These are phyloP conservation scores for Prietella phreatophila DNA, from an alignment of 2,113 vertebrate species.

Conservation along the genomic window DNA sequence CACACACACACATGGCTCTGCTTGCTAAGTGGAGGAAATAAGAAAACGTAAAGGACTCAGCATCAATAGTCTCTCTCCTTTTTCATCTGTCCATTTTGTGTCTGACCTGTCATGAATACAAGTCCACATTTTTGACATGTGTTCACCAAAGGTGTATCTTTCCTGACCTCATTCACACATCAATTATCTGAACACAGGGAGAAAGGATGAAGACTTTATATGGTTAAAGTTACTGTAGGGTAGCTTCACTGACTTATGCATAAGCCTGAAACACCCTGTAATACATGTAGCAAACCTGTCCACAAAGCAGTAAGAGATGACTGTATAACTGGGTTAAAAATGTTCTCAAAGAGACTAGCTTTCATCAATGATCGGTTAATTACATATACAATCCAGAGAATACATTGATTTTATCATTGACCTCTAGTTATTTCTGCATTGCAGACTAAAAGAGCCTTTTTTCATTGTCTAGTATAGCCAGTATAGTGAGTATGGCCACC, in stretches of 20 bases:
- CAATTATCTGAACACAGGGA: not conserved
- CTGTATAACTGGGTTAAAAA: not conserved
- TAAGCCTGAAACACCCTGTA: not conserved
- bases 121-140: not conserved
- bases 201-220: not conserved
- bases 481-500: not conserved
- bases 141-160: not conserved
- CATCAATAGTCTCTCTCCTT: slow-evolving; percentile 21
- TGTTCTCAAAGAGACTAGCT: not conserved
- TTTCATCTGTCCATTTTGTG: slow-evolving; percentile 23
- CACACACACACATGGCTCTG: not conserved
- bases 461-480: not conserved
- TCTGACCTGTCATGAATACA: not conserved
- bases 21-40: slow-evolving; percentile 23
- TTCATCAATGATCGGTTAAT: not conserved
- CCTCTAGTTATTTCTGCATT: not conserved
- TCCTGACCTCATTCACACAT: not conserved
- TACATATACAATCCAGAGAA: not conserved
- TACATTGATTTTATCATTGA: not conserved
- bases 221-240: not conserved
- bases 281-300: not conserved
- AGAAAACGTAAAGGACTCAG: slow-evolving; percentile 26
- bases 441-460: not conserved
- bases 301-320: slow-evolving; percentile 5
- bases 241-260: not conserved